Conservation (phyloP, 2,113 vertebrate genomes). For the Myxocyprinus asiaticus region DNA sequence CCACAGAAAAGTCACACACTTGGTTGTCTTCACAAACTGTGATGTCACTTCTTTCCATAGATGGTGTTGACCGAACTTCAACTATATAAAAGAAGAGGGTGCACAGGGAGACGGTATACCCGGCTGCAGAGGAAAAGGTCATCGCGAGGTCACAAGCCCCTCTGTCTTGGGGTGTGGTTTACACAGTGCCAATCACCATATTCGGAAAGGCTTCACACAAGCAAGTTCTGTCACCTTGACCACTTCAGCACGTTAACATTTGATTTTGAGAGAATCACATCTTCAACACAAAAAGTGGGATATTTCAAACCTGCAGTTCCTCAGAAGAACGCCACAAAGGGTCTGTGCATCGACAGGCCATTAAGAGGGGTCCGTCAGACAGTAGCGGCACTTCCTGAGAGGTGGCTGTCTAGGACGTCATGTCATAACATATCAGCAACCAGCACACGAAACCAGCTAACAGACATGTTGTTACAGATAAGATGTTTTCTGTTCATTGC, state of each 20-base stretch:
- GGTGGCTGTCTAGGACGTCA: neutral
- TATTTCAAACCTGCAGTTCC: neutral
- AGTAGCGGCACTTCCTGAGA: neutral
- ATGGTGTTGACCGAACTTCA: slow-evolving; percentile 94
- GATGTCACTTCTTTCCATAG: slow-evolving; percentile 65
- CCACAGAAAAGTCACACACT: neutral
- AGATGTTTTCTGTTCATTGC: neutral
- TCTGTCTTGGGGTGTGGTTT: slow-evolving; percentile 53
- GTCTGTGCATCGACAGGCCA: neutral
- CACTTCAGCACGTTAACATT: slow-evolving; percentile 49
- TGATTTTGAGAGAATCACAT: slow-evolving; percentile 36
- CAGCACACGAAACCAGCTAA: slow-evolving; percentile 7
- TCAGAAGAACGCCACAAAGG: neutral
- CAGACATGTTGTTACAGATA: slow-evolving; percentile 1
- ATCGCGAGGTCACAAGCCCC: slow-evolving; percentile 60
- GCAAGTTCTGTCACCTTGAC: slow-evolving; percentile 48
- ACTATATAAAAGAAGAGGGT: slow-evolving; percentile 83
- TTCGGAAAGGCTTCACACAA: slow-evolving; percentile 56
- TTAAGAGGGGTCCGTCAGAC: neutral
- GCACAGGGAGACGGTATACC: slow-evolving; percentile 69
- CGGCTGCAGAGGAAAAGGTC: slow-evolving; percentile 68
- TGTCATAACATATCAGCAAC: neutral
- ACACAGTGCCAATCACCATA: slow-evolving; percentile 52
- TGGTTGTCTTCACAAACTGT: neutral
- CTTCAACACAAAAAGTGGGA: neutral